Conservation (phyloP, 2,113 vertebrate species). For the Dicrurus megarhynchus region DNA sequence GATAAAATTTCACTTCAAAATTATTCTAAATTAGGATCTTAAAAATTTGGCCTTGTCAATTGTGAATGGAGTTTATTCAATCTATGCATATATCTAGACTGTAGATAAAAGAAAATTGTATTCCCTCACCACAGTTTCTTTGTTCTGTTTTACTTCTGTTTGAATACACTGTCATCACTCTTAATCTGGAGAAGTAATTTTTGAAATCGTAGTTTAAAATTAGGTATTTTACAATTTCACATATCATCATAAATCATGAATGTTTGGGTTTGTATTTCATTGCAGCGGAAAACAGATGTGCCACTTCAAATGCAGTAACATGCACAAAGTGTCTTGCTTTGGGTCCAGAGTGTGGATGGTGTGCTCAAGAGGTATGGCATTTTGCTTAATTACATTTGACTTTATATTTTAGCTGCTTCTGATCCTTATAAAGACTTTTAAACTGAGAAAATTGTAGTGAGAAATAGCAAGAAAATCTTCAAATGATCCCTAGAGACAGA, state of each 20-base stretch:
- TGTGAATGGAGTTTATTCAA: background rate
- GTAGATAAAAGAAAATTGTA: background rate
- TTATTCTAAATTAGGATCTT: background rate
- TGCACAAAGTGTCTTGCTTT: constrained; percentile 86
- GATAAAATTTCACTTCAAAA: background rate
- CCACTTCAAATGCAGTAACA: constrained; percentile 76
- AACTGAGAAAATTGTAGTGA: constrained; percentile 14
- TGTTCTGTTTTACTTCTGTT: constrained; percentile 1
- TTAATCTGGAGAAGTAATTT: constrained; percentile 40
- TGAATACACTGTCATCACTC: background rate
- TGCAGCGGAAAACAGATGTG: constrained; percentile 85
- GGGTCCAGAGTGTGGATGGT: constrained; percentile 94
- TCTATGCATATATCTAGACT: background rate
- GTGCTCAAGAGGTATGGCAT: constrained; percentile 88
- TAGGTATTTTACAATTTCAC: constrained; percentile 32
- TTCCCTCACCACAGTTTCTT: background rate
- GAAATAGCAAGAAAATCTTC: constrained; percentile 30
- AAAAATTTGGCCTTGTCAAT: background rate
- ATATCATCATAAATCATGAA: constrained; percentile 21
- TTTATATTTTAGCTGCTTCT: background rate
- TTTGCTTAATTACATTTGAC: background rate
- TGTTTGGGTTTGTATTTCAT: constrained; percentile 52
- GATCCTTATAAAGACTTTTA: background rate
- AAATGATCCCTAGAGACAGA: constrained; percentile 27
- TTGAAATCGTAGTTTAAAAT: constrained; percentile 34